Evolutionary conservation across 2,888 invertebrate species (phyloP), one percentile per base, ranked within the genome.

Genomic region (Heliconius sara): DNA sequence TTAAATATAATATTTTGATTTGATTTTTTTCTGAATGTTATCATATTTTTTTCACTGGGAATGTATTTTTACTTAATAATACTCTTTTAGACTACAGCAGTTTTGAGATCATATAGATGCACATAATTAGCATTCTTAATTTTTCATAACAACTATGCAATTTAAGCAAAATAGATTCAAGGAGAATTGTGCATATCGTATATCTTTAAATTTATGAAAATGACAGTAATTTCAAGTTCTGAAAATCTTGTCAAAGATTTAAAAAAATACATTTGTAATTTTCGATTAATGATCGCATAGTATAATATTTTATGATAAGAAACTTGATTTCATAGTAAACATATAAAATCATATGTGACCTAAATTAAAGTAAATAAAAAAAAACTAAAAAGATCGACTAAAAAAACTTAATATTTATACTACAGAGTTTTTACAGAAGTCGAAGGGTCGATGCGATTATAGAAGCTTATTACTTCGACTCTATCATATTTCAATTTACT

Each of bases 401-500:
- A n/a, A 27, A 27, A 79, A 85, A 85, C 86, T 85, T 84, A 86
- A 87, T 86, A 86, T 84, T 84, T 82, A 87, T 85, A 88, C 89
- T 88, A 90, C 85, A 83, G 87, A 90, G 87, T 86, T 85, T 84
- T 83, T 83, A 84, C 76, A 52, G 86, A 85, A 87, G 85, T 83
- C 84, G 89, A 86, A 89, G 91, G 94, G 94, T 91, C 91, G 91
- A 89, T 88, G 88, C 88, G 90, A 92, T 92, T 92, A 92, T 89
- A 85, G 84, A 84, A 84, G 91, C 93, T 94, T 92, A 95, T 94
- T 95, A 94, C 90, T 89, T 89, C 86, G 90, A 93, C 93, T 95
- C 94, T 94, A 95, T 95, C 95, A 95, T 95, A 93, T 95, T 95
- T 95, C 95, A 95, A 95, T 95, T 95, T 95, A 94, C 91, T 95